phyloP scores from a whole-genome alignment of 2,113 vertebrate genomes.

The Pithys albifrons region DNA sequence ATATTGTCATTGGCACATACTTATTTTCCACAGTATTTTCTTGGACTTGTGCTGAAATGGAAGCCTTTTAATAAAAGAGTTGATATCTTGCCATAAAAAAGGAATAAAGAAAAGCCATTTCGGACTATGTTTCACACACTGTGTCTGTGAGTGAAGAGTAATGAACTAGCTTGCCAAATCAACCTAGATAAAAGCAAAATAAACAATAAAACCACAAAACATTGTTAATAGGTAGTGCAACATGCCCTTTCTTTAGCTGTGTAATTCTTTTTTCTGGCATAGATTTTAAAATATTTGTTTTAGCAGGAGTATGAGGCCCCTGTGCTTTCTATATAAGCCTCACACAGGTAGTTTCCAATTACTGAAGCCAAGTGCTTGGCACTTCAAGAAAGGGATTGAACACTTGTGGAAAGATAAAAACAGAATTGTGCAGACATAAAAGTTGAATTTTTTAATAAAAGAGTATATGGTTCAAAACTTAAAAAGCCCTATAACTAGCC shows the following conservation, averaged over 20 bases:
- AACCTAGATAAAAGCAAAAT: not conserved
- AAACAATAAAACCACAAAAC: not conserved
- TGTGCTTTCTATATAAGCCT: not conserved
- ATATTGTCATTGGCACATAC: not conserved
- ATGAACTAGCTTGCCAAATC: not conserved
- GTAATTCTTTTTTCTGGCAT: not conserved
- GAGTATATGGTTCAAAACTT: not conserved
- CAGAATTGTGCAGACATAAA: not conserved
- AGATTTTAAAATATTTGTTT: not conserved
- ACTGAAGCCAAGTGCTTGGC: not conserved
- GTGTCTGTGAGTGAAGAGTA: not conserved
- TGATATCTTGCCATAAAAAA: not conserved
- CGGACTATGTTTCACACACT: not conserved
- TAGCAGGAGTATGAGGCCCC: not conserved
- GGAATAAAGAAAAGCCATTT: not conserved
- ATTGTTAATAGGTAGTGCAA: not conserved
- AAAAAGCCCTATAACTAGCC: not conserved
- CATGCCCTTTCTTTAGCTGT: not conserved
- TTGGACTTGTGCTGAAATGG: not conserved
- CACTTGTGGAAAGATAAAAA: not conserved
- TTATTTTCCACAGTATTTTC: slow-evolving; percentile 1
- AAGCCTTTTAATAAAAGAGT: not conserved
- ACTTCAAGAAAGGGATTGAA: not conserved
- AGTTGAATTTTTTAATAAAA: not conserved
- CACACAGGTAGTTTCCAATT: not conserved